Base-by-base conservation (phyloP, 2,113 vertebrate genomes). In the Otolemur garnettii region DNA sequence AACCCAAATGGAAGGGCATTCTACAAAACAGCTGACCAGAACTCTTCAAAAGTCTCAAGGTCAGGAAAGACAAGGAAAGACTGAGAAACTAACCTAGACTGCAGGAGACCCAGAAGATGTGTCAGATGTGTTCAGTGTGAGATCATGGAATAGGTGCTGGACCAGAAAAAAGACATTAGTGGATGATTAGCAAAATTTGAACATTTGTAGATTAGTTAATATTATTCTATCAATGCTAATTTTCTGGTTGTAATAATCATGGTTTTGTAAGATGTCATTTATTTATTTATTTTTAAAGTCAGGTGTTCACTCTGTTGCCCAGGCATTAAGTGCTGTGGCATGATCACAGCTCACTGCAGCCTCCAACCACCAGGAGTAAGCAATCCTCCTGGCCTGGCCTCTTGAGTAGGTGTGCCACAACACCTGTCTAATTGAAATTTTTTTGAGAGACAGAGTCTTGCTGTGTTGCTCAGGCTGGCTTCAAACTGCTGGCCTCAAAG, bases 41-140 rank as follows among this genome's bases (percentile, higher is more conserved):
- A 17, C 18, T 79, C 57, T 79, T 87, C 26, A 57, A 53, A 85
- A 94, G 8, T 57, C n/a, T 87, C n/a, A 57, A 80, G 50, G 22
- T 74, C 87, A 24, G n/a, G 57, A 79, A 92, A 97, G 91, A 50
- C 33, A 72, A 74, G 19, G 64, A 81, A 90, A 92, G 60, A 30
- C 77, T 74, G 38, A 95, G 64, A 87, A 96, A 69, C 7, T 68
- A 14, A 35, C 21, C 50, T 30, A 60, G 71, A 28, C 7, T 55
- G 33, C 69, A 82, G 66, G n/a, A 83, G 82, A 87, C 59, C 15
- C 60, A 83, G 75, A 38, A 75, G n/a, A 93, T 2, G 18, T 1
- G 30, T 50, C 15, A 60, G 3, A 60, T 95, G 83, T 79, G 74
- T 77, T 94, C 60, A 64, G n/a, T 35, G 9, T 91, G 7, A 21